Percentiles rank a stretch among this genome's conserved stretches.
Conservation (phyloP, 2,113 vertebrate genomes). For the Ptychochromis oligacanthus region DNA sequence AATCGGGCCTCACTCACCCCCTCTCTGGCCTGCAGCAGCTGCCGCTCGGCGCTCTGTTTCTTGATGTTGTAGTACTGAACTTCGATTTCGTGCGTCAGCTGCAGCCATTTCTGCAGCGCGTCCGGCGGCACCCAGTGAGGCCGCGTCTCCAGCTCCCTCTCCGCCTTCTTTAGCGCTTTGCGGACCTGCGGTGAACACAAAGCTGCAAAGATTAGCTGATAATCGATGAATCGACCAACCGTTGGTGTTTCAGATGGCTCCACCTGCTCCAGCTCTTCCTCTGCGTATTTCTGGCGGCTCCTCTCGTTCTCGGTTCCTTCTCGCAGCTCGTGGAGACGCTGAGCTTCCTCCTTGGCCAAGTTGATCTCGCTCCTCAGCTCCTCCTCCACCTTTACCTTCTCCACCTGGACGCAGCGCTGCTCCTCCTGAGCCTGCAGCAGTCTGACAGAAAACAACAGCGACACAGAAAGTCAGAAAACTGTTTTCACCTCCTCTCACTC, state of each 20-base stretch:
- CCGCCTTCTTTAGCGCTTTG: slow-evolving; percentile 88
- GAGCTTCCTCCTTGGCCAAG: slow-evolving; percentile 90
- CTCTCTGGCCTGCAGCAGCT: slow-evolving; percentile 92
- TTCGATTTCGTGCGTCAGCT: slow-evolving; percentile 95
- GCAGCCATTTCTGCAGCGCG: slow-evolving; percentile 92
- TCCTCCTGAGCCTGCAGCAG: slow-evolving; percentile 94
- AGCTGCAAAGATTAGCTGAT: background rate
- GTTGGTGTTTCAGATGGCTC: background rate
- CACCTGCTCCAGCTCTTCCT: slow-evolving; percentile 96
- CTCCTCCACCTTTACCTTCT: slow-evolving; percentile 93
- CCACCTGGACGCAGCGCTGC: slow-evolving; percentile 90
- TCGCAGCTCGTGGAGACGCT: slow-evolving; percentile 86
- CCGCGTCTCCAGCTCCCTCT: slow-evolving; percentile 90
- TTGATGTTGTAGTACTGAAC: slow-evolving; percentile 95
- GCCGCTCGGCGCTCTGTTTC: slow-evolving; percentile 91
- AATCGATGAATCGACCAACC: fast-evolving
- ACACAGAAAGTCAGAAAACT: background rate
- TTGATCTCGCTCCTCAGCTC: slow-evolving; percentile 89
- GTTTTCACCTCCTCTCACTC: background rate
- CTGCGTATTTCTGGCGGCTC: slow-evolving; percentile 90
- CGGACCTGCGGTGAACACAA: slow-evolving; percentile 83
- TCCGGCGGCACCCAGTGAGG: slow-evolving; percentile 85
- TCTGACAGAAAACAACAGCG: slow-evolving; percentile 66
- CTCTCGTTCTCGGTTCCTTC: slow-evolving; percentile 90
- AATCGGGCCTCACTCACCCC: slow-evolving; percentile 80